These are phyloP conservation scores for Unio pictorum DNA, from an alignment of 2,888 invertebrate species.

Conservation along the genomic window DNA sequence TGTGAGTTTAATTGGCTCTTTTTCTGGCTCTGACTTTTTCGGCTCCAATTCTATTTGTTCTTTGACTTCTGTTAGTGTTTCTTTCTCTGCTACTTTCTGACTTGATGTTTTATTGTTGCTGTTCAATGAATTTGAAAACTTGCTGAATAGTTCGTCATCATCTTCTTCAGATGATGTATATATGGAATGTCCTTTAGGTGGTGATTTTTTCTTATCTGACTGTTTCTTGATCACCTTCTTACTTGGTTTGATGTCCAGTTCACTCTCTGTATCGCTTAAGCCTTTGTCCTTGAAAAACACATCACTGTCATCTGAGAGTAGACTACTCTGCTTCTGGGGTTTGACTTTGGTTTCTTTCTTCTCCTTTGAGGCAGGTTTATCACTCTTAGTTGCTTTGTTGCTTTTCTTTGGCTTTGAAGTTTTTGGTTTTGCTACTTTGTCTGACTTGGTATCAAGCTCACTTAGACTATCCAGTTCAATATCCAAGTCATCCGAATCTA, in stretches of 20 bases:
- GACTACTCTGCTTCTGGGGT: conserved; percentile 16
- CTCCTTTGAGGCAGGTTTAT: conserved; percentile 13
- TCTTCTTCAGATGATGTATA: conserved; percentile 37
- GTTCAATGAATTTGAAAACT: no score
- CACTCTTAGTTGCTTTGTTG: background rate
- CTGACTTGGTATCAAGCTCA: no score
- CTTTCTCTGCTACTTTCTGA: conserved; percentile 13
- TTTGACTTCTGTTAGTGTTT: conserved; percentile 4
- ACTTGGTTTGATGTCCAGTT: conserved; percentile 30
- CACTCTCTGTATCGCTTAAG: conserved; percentile 31
- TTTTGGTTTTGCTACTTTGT: conserved; percentile 15
- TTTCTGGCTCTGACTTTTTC: no score
- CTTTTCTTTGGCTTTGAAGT: conserved; percentile 27
- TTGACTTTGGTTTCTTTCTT: conserved; percentile 21
- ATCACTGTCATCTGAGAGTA: conserved; percentile 34
- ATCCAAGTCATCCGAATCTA: background rate
- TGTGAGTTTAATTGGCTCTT: no score
- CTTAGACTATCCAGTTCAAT: no score
- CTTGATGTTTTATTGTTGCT: background rate
- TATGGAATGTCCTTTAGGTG: conserved; percentile 35
- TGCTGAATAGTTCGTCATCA: conserved; percentile 20
- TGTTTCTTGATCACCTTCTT: conserved; percentile 21
- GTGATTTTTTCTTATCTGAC: conserved; percentile 25
- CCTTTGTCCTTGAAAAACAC: conserved; percentile 12
- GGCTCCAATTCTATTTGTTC: no score